Base-by-base conservation (phyloP, 2,797 vertebrate genomes). In the Tauraco hartlaubi region DNA sequence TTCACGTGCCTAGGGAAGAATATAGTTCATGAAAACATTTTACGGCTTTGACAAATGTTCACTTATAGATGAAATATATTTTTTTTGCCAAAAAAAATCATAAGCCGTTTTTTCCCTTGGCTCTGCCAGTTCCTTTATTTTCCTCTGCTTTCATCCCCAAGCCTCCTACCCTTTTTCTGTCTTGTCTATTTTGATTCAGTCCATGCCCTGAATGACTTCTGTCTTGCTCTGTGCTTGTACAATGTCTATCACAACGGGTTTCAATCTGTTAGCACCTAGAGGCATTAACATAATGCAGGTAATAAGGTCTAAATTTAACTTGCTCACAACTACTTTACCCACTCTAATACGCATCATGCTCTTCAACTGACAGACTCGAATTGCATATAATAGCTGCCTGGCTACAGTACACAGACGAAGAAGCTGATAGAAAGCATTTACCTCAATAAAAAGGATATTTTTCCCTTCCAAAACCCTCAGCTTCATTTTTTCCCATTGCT, bases 261-360 rank as follows among this genome's bases (percentile, higher is more conserved):
- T 91, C 95, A 96, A 14, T 95, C 94, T 96, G 96, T 90, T 94
- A 67, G 94, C 95, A 94, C 89, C 96, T 91, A 92, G 67, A 94
- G 91, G 92, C 91, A 97, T 96, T 96, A 96, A 92, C 96, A 95
- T 94, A 94, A 96, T 94, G 87, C 95, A 95, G 95, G 95, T 97
- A 95, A 96, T 97, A 90, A 91, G 90, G 80, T 85, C 91, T 96
- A 96, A 94, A 96, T 96, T 94, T 97, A 96, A 94, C 87, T 94
- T 88, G 95, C 90, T 94, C 94, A 73, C 84, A 95, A 89, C 94
- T 94, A 69, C 94, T 94, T 96, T 94, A 67, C 79, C 59, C 90
- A 49, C 79, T 92, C 92, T 96, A 88, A 96, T 95, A 86, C 86
- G 85, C 92, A 94, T 90, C 91, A 76, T 48, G 49, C 91, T 83